phyloP scores from a whole-genome alignment of 2,113 vertebrate genomes.

The Maccullochella peelii region DNA sequence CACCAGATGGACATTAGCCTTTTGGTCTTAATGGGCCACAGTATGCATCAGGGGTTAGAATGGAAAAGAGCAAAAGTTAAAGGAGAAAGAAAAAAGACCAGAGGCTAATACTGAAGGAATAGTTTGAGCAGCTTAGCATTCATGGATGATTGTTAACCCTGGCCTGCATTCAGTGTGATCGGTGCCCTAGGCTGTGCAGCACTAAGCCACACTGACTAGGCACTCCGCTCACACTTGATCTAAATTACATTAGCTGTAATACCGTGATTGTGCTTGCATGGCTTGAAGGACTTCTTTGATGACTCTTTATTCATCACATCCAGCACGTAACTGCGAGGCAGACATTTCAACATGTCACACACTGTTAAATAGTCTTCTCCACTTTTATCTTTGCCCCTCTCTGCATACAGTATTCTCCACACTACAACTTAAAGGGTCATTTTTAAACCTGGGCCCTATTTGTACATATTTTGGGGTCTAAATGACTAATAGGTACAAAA shows the following conservation, averaged over 20 bases:
- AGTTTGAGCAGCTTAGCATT: constrained; percentile 72
- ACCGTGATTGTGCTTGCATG: constrained; percentile 48
- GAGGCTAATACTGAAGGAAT: constrained; percentile 61
- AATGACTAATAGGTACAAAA: too few species aligned
- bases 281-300: constrained; percentile 64
- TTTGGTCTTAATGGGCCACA: constrained; percentile 25
- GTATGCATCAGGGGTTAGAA: constrained; percentile 2
- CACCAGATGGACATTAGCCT: constrained; percentile 45
- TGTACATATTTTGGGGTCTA: too few species aligned
- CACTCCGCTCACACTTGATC: constrained; percentile 65
- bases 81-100: constrained; percentile 49
- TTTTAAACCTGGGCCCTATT: too few species aligned
- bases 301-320: constrained; percentile 46
- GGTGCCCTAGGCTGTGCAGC: constrained; percentile 54
- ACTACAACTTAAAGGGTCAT: neutral
- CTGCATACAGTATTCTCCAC: neutral
- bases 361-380: constrained; percentile 27
- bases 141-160: constrained; percentile 69
- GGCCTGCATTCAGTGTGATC: constrained; percentile 60
- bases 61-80: constrained; percentile 27
- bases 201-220: constrained; percentile 58
- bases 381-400: constrained; percentile 9
- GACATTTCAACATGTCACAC: constrained; percentile 35
- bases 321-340: constrained; percentile 24
- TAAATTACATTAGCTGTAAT: constrained; percentile 75